These are phyloP conservation scores for Coregonus suidteri DNA, from an alignment of 2,797 vertebrate genomes.

Conservation along the genomic window DNA sequence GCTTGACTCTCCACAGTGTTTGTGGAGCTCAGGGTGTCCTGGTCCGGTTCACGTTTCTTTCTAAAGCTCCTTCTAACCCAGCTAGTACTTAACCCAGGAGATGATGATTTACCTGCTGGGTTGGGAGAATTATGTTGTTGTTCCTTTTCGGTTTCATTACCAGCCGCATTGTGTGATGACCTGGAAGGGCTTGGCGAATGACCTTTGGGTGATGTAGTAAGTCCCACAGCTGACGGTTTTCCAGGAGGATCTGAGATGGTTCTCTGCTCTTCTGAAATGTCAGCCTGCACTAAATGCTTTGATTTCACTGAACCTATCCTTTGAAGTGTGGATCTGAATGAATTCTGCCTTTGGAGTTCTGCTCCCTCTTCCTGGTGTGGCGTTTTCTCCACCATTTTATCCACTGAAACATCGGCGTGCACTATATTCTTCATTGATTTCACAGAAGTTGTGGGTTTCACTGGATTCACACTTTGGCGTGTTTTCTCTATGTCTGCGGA, in stretches of 20 bases:
- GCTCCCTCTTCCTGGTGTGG: background rate
- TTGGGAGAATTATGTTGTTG: conserved; percentile 42
- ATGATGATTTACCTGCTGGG: conserved; percentile 28
- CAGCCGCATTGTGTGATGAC: conserved; percentile 24
- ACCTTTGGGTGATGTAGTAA: conserved; percentile 16
- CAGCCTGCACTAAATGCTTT: conserved; percentile 19
- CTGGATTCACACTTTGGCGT: conserved; percentile 13
- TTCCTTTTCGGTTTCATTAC: conserved; percentile 23
- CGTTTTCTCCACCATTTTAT: conserved; percentile 14
- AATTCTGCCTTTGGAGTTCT: conserved; percentile 54
- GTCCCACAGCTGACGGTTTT: conserved; percentile 14
- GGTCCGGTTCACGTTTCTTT: conserved; percentile 36
- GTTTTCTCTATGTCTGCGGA: conserved; percentile 13
- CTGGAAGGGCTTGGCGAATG: conserved; percentile 10
- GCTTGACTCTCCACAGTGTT: conserved; percentile 16
- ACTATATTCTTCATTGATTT: background rate
- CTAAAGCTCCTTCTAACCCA: conserved; percentile 24
- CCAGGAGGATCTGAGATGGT: background rate
- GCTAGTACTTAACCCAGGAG: conserved; percentile 25
- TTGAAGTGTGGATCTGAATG: background rate
- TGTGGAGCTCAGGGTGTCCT: conserved; percentile 9
- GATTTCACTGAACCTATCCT: conserved; percentile 39
- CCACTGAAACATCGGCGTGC: conserved; percentile 15
- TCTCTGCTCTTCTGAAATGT: conserved; percentile 13
- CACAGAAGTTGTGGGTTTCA: background rate